Percentiles rank a stretch among this genome's conserved stretches.
phyloP scores from a whole-genome alignment of 2,888 invertebrate genomes.

The Epinotia brunnichana region DNA sequence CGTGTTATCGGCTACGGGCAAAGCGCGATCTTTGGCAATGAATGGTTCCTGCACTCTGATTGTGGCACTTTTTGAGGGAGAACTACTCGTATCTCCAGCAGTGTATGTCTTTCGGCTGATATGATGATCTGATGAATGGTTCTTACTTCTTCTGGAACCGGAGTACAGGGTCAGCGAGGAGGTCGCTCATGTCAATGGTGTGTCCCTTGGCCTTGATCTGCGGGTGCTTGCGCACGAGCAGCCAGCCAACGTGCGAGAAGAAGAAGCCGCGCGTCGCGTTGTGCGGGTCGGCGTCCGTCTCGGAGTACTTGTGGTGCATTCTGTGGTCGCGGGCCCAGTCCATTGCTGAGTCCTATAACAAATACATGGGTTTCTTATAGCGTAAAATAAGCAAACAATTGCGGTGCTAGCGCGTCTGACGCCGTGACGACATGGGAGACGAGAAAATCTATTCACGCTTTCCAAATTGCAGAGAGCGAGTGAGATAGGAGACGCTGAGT shows the following conservation, averaged over 20 bases:
- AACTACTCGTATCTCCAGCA: too few relatives aligned
- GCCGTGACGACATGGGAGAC: too few relatives aligned
- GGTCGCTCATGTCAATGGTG: constrained; percentile 92
- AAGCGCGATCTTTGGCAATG: too few relatives aligned
- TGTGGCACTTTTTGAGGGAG: too few relatives aligned
- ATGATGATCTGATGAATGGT: too few relatives aligned
- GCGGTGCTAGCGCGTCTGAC: not conserved
- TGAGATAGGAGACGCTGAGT: too few relatives aligned
- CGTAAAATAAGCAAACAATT: not conserved
- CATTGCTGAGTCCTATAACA: constrained; percentile 87
- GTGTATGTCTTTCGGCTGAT: too few relatives aligned
- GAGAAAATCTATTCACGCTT: too few relatives aligned
- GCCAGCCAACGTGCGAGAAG: constrained; percentile 98
- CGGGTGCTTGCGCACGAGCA: constrained; percentile 94
- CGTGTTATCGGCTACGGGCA: too few relatives aligned
- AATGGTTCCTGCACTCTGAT: too few relatives aligned
- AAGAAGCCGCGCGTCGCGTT: constrained; percentile 97
- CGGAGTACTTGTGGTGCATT: constrained; percentile 96
- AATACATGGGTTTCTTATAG: not conserved
- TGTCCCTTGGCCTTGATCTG: constrained; percentile 94
- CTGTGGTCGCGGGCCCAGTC: constrained; percentile 92
- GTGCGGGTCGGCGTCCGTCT: constrained; percentile 97
- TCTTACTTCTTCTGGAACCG: constrained; percentile 93
- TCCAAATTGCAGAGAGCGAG: too few relatives aligned
- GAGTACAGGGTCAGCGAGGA: constrained; percentile 90